Evolutionary conservation across 2,797 vertebrate species (phyloP).

Genomic region (Enteromius mattozi): DNA sequence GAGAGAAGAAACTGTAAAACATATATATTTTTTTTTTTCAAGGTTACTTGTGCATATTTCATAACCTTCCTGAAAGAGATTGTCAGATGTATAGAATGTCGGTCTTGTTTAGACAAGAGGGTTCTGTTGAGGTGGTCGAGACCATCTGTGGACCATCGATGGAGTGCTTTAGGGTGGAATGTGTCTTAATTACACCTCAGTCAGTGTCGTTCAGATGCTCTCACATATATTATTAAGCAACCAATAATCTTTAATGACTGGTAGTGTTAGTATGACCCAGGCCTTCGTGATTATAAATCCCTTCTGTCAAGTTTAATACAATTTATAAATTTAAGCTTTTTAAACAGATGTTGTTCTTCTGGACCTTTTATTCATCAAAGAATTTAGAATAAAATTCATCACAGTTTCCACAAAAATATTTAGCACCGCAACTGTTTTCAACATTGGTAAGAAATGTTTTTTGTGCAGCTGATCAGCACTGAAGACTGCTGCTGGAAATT

Average conservation of each 20-base stretch:
- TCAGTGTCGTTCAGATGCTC: constrained; percentile 19
- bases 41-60: not conserved
- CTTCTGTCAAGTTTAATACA: not conserved
- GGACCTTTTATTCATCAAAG: not conserved
- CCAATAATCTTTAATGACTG: constrained; percentile 49
- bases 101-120: constrained; percentile 21
- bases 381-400: not conserved
- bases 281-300: constrained; percentile 27
- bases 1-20: not conserved
- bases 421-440: not conserved
- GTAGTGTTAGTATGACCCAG: not conserved
- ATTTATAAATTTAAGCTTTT: not conserved
- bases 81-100: not conserved
- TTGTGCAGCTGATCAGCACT: not conserved
- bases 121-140: constrained; percentile 9
- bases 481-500: not conserved
- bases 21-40: not conserved
- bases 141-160: constrained; percentile 13
- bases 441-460: not conserved
- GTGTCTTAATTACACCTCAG: constrained; percentile 50
- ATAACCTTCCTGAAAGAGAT: not conserved
- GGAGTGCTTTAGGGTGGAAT: constrained; percentile 39
- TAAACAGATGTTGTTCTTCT: not conserved
- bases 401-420: not conserved
- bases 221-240: constrained; percentile 47